Conservation (phyloP, 2,888 invertebrate genomes). For the Pyrocoelia pectoralis region DNA sequence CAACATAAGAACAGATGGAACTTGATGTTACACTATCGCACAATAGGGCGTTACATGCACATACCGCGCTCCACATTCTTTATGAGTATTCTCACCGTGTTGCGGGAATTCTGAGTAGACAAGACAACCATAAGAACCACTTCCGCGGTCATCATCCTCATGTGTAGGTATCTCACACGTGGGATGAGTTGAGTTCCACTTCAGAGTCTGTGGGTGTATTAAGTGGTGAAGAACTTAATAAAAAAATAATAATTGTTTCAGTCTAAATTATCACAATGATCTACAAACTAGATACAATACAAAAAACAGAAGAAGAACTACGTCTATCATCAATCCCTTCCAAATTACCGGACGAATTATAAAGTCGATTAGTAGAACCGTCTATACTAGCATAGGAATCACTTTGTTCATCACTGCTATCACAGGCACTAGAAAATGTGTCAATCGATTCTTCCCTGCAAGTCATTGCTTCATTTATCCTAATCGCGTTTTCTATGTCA, state of each 20-base stretch:
- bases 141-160: too few relatives aligned
- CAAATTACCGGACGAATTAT: neutral
- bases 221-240: too few relatives aligned
- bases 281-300: constrained; percentile 19
- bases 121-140: too few relatives aligned
- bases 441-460: constrained; percentile 8
- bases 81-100: too few relatives aligned
- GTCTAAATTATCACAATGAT: constrained; percentile 23
- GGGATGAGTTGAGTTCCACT: too few relatives aligned
- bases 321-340: constrained; percentile 8
- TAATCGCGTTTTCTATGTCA: constrained; percentile 1
- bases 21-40: too few relatives aligned
- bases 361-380: constrained; percentile 3
- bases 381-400: neutral
- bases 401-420: constrained; percentile 12
- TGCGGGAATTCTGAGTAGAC: too few relatives aligned
- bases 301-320: constrained; percentile 4
- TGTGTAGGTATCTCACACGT: too few relatives aligned
- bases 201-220: too few relatives aligned
- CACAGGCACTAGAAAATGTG: neutral
- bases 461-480: constrained; percentile 10
- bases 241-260: constrained; percentile 2
- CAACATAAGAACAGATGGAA: too few relatives aligned
- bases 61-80: too few relatives aligned
- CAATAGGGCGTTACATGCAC: too few relatives aligned